phyloP scores from a whole-genome alignment of 2,113 vertebrate genomes.

The Eudorcas thomsonii region DNA sequence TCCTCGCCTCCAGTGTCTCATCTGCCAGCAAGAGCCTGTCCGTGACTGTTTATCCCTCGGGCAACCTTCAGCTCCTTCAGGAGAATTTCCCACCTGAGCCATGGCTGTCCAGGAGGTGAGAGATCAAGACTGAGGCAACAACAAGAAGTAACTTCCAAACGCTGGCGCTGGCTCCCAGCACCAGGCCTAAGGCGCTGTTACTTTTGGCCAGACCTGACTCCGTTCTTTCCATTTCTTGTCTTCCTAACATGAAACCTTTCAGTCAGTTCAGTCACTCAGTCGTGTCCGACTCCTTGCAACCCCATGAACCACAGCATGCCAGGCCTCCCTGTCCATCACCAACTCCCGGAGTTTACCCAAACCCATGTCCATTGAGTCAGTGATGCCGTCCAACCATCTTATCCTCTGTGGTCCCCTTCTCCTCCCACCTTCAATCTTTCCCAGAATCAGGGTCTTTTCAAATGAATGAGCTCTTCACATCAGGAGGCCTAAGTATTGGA shows the following conservation, averaged over 20 bases:
- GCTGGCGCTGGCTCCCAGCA: rapidly evolving
- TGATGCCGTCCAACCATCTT: neutral
- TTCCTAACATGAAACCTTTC: neutral
- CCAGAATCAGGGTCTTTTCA: neutral
- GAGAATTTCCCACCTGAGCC: rapidly evolving
- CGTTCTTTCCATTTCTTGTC: neutral
- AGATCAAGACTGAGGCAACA: rapidly evolving
- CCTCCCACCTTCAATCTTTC: neutral
- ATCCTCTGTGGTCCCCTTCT: neutral
- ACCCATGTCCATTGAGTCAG: neutral
- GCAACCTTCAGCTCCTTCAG: rapidly evolving
- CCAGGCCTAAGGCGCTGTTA: rapidly evolving
- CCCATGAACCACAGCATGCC: rapidly evolving
- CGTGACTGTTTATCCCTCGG: rapidly evolving
- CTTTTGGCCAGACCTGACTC: neutral
- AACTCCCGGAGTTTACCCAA: rapidly evolving
- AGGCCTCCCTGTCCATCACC: neutral
- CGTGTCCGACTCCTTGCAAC: rapidly evolving
- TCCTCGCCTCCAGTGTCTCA: rapidly evolving
- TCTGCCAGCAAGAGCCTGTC: rapidly evolving
- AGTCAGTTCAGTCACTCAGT: neutral
- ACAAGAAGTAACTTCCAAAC: rapidly evolving
- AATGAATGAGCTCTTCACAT: rapidly evolving
- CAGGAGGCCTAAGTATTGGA: neutral
- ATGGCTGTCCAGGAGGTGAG: rapidly evolving